These are phyloP conservation scores for Columba guinea DNA, from an alignment of 2,797 vertebrate species.

Conservation along the genomic window DNA sequence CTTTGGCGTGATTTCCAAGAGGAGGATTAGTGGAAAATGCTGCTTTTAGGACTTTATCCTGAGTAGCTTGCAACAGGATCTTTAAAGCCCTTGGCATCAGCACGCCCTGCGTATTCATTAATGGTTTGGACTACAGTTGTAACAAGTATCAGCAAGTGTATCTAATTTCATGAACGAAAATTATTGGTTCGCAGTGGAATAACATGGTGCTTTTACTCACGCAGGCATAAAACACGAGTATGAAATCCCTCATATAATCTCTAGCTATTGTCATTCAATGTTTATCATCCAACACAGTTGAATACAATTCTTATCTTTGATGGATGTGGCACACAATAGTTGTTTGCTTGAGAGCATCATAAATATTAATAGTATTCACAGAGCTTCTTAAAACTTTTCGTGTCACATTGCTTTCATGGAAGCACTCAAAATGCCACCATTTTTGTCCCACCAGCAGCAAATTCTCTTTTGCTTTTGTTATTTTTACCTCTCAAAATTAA, in stretches of 20 bases:
- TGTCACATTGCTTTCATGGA: conserved; percentile 54
- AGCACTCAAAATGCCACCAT: conserved; percentile 40
- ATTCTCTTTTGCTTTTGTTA: background rate
- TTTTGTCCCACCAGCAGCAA: background rate
- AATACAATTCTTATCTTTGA: conserved; percentile 66
- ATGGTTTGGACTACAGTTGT: background rate
- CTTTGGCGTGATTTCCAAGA: background rate
- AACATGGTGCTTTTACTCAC: conserved; percentile 27
- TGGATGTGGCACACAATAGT: conserved; percentile 53
- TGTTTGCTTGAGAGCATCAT: conserved; percentile 64
- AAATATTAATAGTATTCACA: conserved; percentile 76
- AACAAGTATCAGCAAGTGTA: conserved; percentile 20
- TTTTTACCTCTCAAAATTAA: background rate
- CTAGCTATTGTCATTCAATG: conserved; percentile 66
- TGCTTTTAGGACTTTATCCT: background rate
- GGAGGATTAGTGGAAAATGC: background rate
- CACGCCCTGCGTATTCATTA: background rate
- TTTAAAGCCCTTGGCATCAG: background rate
- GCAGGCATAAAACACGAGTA: conserved; percentile 20
- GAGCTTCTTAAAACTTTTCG: conserved; percentile 69
- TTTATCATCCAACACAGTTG: conserved; percentile 59
- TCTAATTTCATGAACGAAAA: conserved; percentile 51
- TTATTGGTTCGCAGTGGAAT: conserved; percentile 24
- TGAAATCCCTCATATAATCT: conserved; percentile 53
- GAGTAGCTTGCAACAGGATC: background rate